A percentile compares a stretch with the other conserved stretches of the same genome.
phyloP scores from a whole-genome alignment of 2,797 vertebrate genomes.

The Pseudochaenichthys georgianus region DNA sequence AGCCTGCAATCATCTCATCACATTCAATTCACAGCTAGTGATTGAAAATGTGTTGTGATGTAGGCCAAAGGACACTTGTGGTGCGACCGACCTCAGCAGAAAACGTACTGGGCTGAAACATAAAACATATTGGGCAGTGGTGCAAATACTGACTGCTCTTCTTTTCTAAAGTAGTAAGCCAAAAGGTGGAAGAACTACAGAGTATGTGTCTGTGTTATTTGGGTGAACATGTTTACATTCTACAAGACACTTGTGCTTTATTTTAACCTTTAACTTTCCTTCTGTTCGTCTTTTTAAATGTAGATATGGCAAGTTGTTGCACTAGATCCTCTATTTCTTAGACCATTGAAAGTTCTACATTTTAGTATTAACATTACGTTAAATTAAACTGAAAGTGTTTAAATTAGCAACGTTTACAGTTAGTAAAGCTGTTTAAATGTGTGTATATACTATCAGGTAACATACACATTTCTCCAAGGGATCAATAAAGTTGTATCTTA shows the following conservation, averaged over 20 bases:
- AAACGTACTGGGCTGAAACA: not conserved
- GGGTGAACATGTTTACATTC: not conserved
- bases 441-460: too few relatives aligned
- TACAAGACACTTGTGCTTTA: not conserved
- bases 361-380: too few relatives aligned
- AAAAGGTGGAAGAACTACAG: not conserved
- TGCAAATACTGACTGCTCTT: not conserved
- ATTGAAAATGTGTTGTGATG: slow-evolving; percentile 42
- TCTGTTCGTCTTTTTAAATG: not conserved
- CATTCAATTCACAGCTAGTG: slow-evolving; percentile 26
- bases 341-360: too few relatives aligned
- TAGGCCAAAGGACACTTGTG: slow-evolving; percentile 9
- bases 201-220: not conserved
- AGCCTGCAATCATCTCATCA: slow-evolving; percentile 48
- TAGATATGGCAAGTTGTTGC: not conserved
- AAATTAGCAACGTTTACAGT: too few relatives aligned
- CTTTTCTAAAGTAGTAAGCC: not conserved
- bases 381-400: too few relatives aligned
- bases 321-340: not conserved
- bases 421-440: too few relatives aligned
- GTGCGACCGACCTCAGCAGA: slow-evolving; percentile 4
- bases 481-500: too few relatives aligned
- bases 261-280: not conserved
- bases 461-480: too few relatives aligned
- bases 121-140: not conserved